Percentiles rank a stretch among this genome's conserved stretches.
These are phyloP conservation scores for Garra rufa DNA, from an alignment of 2,113 vertebrate genomes.

Conservation along the genomic window DNA sequence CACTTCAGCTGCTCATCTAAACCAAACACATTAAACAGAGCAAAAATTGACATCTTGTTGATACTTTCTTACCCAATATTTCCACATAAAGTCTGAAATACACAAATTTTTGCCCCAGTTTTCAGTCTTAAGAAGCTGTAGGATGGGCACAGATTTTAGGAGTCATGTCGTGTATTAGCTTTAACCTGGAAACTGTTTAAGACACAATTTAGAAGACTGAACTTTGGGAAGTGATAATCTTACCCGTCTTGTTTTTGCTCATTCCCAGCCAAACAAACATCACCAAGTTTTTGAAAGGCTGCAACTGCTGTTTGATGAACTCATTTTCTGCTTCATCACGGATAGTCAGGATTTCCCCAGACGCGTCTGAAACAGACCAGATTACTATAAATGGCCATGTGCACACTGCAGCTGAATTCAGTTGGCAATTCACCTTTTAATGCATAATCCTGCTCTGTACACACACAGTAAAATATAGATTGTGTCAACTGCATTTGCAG, in stretches of 20 bases:
- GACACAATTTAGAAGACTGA: not conserved
- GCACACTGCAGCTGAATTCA: too few relatives aligned
- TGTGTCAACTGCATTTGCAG: too few relatives aligned
- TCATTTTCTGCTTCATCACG: conserved; percentile 86
- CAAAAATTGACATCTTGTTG: not conserved
- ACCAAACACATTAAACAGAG: not conserved
- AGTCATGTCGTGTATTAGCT: not conserved
- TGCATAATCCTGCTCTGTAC: not conserved
- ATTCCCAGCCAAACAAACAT: conserved; percentile 88
- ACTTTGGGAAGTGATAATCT: not conserved
- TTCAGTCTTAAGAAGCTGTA: not conserved
- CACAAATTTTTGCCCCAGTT: not conserved
- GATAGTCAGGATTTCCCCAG: conserved; percentile 83
- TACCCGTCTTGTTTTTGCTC: conserved; percentile 79
- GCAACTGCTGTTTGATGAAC: conserved; percentile 84
- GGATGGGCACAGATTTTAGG: not conserved
- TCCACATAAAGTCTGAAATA: not conserved
- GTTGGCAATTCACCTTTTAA: not conserved
- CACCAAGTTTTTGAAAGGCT: conserved; percentile 79
- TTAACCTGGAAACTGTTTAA: not conserved
- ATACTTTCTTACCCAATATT: not conserved
- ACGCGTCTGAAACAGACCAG: conserved; percentile 55
- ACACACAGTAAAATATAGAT: too few relatives aligned
- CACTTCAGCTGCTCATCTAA: conserved; percentile 84
- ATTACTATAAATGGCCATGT: not conserved